A percentile compares a stretch with the other conserved stretches of the same genome.
phyloP scores from a whole-genome alignment of 2,888 invertebrate genomes.

The Calameuta pallipes region DNA sequence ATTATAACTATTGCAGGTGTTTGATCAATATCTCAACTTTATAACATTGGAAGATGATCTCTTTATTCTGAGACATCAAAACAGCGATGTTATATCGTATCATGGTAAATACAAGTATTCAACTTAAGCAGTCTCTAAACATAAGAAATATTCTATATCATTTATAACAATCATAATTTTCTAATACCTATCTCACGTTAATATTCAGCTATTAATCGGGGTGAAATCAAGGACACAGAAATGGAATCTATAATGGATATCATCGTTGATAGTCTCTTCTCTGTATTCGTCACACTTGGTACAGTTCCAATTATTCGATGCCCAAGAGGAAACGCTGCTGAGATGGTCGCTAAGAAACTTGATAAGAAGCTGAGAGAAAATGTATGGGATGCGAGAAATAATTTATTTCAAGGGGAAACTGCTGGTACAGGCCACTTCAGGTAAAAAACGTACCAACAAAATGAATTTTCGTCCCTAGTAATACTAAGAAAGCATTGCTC shows the following conservation, averaged over 20 bases:
- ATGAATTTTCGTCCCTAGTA: not conserved
- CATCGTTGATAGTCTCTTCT: constrained; percentile 96
- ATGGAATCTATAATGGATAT: constrained; percentile 94
- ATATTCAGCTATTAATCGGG: constrained; percentile 86
- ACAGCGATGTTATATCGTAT: constrained; percentile 90
- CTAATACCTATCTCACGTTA: not conserved
- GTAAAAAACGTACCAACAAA: constrained; percentile 40
- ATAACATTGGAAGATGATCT: constrained; percentile 98
- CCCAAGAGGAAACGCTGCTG: constrained; percentile 96
- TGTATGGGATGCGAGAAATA: constrained; percentile 95
- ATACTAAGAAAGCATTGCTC: constrained; percentile 47
- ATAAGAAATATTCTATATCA: constrained; percentile 6
- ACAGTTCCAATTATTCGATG: constrained; percentile 76
- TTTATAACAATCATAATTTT: constrained; percentile 6
- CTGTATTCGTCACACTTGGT: constrained; percentile 97
- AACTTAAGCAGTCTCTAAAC: not conserved
- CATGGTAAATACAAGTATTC: constrained; percentile 74
- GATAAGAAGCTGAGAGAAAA: constrained; percentile 98
- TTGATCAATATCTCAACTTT: constrained; percentile 98
- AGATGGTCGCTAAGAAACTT: constrained; percentile 96
- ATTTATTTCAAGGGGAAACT: constrained; percentile 90
- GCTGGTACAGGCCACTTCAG: constrained; percentile 76
- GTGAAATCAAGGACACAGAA: constrained; percentile 93
- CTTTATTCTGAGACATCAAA: constrained; percentile 93
- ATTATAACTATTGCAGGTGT: constrained; percentile 72